A percentile compares a stretch with the other conserved stretches of the same genome.
phyloP scores from a whole-genome alignment of 2,113 vertebrate genomes.

The Nanger granti region DNA sequence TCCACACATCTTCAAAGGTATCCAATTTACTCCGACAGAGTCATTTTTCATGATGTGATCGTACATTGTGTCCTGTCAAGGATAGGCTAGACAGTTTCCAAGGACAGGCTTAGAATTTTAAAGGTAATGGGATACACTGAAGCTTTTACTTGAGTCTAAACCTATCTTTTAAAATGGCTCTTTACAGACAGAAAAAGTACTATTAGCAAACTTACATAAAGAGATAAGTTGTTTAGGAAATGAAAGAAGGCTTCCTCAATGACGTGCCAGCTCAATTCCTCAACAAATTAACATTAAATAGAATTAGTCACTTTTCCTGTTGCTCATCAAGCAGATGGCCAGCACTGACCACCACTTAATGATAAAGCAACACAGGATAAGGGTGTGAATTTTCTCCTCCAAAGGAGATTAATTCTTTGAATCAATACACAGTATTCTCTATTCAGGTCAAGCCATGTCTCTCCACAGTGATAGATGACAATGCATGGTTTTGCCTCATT shows the following conservation, averaged over 20 bases:
- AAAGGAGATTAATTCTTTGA: neutral
- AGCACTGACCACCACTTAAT: neutral
- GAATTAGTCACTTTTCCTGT: neutral
- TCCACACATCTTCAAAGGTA: neutral
- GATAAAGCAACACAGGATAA: neutral
- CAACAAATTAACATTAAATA: neutral
- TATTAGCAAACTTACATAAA: neutral
- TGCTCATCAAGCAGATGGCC: neutral
- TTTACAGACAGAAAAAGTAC: neutral
- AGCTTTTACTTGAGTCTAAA: neutral
- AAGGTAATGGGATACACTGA: neutral
- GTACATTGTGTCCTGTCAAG: neutral
- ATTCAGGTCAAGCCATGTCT: neutral
- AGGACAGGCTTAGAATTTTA: neutral
- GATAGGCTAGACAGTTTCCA: neutral
- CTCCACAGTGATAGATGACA: neutral
- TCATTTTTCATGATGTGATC: neutral
- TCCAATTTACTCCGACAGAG: neutral
- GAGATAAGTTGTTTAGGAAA: neutral
- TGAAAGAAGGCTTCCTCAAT: neutral
- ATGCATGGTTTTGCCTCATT: neutral
- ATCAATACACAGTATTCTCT: neutral
- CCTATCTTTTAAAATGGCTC: neutral
- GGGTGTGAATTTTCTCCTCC: neutral
- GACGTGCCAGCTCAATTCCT: neutral